These are phyloP conservation scores for Drosophila simulans DNA, from an alignment of 1,140 invertebrate genomes.

Conservation along the genomic window DNA sequence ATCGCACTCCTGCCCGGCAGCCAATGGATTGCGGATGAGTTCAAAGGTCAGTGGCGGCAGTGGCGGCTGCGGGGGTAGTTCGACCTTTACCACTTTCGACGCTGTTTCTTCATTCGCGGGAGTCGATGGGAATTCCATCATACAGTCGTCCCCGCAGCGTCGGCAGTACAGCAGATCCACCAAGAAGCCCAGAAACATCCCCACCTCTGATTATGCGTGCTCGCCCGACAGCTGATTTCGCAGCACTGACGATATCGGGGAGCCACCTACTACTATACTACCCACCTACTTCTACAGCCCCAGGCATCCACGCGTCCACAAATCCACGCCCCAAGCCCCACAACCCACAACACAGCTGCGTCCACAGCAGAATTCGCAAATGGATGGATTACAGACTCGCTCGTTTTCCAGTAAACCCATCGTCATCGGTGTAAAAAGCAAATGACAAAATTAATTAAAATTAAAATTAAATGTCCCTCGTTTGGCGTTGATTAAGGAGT, in stretches of 20 bases:
- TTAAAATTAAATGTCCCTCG: conserved; percentile 55
- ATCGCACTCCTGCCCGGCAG: conserved; percentile 1
- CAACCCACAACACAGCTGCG: conserved; percentile 17
- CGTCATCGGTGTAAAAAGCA: conserved; percentile 35
- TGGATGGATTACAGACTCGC: conserved; percentile 25
- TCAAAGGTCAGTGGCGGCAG: neutral
- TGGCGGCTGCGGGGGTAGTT: neutral
- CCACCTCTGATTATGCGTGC: neutral
- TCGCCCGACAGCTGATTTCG: neutral
- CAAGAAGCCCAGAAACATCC: conserved; percentile 48
- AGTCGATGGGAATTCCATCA: neutral
- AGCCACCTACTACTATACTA: no score
- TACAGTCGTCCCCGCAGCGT: neutral
- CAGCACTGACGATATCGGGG: neutral
- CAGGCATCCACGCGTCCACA: neutral
- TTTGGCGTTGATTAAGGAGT: conserved; percentile 45
- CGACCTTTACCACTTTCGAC: neutral
- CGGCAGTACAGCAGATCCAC: conserved; percentile 48
- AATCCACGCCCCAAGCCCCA: conserved; percentile 1
- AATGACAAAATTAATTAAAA: conserved; percentile 73
- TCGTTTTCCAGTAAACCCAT: neutral
- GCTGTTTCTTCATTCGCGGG: neutral
- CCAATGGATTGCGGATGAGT: conserved; percentile 7
- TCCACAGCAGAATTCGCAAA: conserved; percentile 23
- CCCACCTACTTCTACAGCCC: neutral